Percentiles rank a stretch among this genome's conserved stretches.
Evolutionary conservation across 1,140 invertebrate genomes (phyloP).

Genomic region (Neodiprion lecontei): DNA sequence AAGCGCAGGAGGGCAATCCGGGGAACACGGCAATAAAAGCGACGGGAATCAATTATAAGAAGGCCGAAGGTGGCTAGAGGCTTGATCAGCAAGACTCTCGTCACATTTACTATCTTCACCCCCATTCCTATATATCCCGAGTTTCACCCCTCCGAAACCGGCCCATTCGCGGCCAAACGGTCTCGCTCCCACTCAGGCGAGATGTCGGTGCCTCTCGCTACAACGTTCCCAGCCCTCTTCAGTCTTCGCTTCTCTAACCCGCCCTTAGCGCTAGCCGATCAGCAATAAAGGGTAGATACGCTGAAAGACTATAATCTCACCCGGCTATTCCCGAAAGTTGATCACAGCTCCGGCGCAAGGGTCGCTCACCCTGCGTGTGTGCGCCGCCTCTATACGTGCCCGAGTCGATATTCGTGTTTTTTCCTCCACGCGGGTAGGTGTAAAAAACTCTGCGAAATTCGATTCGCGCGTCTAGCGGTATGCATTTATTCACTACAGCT

Average conservation of each 20-base stretch:
- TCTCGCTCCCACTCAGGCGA: not conserved
- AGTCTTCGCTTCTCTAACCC: not conserved
- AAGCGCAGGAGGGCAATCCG: not conserved
- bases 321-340: slow-evolving; percentile 1
- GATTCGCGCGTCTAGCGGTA: no score
- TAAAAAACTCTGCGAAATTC: no score
- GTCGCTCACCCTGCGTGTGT: not conserved
- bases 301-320: slow-evolving; percentile 1
- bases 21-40: not conserved
- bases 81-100: slow-evolving; percentile 6
- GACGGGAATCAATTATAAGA: slow-evolving; percentile 1
- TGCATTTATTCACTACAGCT: no score
- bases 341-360: slow-evolving; percentile 3
- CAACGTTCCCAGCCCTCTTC: not conserved
- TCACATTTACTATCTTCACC: not conserved
- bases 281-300: slow-evolving; percentile 7
- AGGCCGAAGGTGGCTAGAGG: not conserved
- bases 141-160: no score
- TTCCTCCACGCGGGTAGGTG: no score
- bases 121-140: not conserved
- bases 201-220: not conserved
- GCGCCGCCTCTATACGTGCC: no score
- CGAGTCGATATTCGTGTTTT: no score
- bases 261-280: not conserved
- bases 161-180: not conserved